Evolutionary conservation across 2,888 invertebrate genomes (phyloP), one percentile per base, ranked within the genome.

Genomic region (Eledone cirrhosa): DNA sequence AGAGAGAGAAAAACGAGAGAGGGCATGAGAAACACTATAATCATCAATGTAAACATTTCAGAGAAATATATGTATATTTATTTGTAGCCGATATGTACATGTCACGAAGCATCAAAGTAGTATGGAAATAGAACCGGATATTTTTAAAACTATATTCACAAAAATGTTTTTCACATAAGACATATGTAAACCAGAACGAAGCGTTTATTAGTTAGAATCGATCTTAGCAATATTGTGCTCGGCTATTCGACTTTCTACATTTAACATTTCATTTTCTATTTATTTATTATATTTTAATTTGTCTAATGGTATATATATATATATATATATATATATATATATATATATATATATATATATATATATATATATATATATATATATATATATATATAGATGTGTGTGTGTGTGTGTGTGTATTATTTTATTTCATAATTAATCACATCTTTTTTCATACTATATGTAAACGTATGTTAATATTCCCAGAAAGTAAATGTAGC

Each of bases 281-380:
- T n/a, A 1, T n/a, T 53, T n/a, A 22, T 2, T 53, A 53, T 53
- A 4, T 53, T 22, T 53, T 19, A 65, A 27, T 24, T 65, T 19
- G 4, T n/a, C 14, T 0, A 0, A 65, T 13, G 29, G 3, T 13
- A n/a, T 27, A 27, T n/a, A 22, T 1, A 65, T 14, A n/a, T n/a
- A 13, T 14, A 65, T n/a, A 65, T n/a, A 27, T 24, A 65, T 24
- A 65, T 8, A 65, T 3, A 65, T 5, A 65, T 5, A 27, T 8
- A 27, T 24, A 65, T 24, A 65, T 24, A 65, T 8, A 65, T 24
- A 65, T 27, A 65, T 65, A 27, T 27, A 65, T 65, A 65, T 27
- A 65, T 65, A 65, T 65, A 65, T 65, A 27, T 65, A 27, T 65
- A 65, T 65, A 27, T 27, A 27, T 65, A 27, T 65, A 27, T 65